Evolutionary conservation across 2,888 invertebrate genomes (phyloP), one percentile per base, ranked within the genome.

Genomic region (Gastracanthus pulcherrimus): DNA sequence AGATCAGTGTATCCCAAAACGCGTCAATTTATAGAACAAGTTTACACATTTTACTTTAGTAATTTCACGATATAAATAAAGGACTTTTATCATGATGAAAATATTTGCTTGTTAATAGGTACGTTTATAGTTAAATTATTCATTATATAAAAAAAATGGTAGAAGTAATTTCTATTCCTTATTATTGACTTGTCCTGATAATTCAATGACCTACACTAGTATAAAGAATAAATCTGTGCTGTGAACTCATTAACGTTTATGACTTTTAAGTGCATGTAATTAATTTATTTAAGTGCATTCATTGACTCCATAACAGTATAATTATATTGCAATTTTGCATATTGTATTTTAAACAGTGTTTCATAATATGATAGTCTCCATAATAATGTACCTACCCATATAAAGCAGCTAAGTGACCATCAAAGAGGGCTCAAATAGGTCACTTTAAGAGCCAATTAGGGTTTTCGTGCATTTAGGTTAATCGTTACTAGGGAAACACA

Each of bases 381-480:
- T 26, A 36, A 70, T 26, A 36, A 31, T n/a, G 16, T 13, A 45
- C 45, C 9, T 29, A 26, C 29, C 34, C n/a, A n/a, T 62, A 62
- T 34, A 36, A 62, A 62, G 36, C n/a, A 36, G n/a, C 23, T 58
- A 71, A 71, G 23, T n/a, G 41, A 19, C 70, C 23, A 23, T 51
- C 51, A 38, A 60, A 29, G 16, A 41, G 23, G 29, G n/a, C 41
- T 5, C 16, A 71, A 71, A 71, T 71, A 26, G 71, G 71, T 71
- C 58, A 58, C 31, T 58, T 34, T 36, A 71, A 9, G 62, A 23
- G 9, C 62, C n/a, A 36, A 34, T 48, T 55, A 48, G 36, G 31
- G 13, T 41, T 58, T 62, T 41, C 72, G 60, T 41, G 29, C 13
- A 72, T 72, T 41, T 16, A 11, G 72, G 60, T 60, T 72, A 72